These are phyloP conservation scores for Ameiurus melas DNA, from an alignment of 2,113 vertebrate species.

Conservation along the genomic window DNA sequence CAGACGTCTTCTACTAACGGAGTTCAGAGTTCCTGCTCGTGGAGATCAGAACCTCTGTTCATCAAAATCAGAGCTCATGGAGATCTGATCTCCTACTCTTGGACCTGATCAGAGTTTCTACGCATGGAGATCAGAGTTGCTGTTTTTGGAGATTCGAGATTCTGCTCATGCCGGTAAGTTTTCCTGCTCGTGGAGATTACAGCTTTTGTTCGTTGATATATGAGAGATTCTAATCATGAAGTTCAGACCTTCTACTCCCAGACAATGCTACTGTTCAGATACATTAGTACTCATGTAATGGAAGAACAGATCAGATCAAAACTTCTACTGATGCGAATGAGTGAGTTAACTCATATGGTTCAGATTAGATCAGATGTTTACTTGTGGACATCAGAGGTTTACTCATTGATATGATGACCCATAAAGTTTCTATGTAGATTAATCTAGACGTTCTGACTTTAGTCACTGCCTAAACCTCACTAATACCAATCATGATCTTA, in stretches of 20 bases:
- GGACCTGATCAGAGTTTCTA: not conserved
- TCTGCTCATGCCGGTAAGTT: not conserved
- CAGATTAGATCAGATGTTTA: not conserved
- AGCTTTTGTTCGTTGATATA: not conserved
- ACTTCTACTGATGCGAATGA: not conserved
- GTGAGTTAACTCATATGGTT: not conserved
- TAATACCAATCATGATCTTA: not conserved
- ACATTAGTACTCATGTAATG: not conserved
- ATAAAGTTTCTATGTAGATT: not conserved
- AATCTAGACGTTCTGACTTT: not conserved
- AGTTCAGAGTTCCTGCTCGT: not conserved
- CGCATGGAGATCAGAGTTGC: not conserved
- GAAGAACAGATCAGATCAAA: not conserved
- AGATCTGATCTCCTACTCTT: not conserved
- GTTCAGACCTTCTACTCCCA: not conserved
- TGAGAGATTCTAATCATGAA: not conserved
- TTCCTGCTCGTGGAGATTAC: not conserved
- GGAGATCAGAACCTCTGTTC: not conserved
- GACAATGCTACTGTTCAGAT: not conserved
- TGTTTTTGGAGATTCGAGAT: not conserved
- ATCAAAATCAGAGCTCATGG: not conserved
- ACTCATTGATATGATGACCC: not conserved
- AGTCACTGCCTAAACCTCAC: not conserved
- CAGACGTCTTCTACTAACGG: not conserved
- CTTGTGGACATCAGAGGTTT: not conserved